Base-by-base conservation (phyloP, 2,797 vertebrate species). In the Sebastes vulpes region DNA sequence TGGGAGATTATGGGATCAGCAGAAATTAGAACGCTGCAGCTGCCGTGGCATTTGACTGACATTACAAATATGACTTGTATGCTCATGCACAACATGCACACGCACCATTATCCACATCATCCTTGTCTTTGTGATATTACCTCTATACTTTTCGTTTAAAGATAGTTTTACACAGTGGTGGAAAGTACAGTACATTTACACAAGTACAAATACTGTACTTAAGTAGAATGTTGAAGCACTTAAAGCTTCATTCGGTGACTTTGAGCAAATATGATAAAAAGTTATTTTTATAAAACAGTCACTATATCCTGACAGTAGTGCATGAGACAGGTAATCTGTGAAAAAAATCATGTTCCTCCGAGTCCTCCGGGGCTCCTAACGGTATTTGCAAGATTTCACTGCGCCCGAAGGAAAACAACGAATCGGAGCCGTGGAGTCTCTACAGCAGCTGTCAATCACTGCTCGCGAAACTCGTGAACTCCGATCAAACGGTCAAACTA, bases 1-100 rank as follows among this genome's bases (percentile, higher is more conserved):
- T 79, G 26, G 20, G 76, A 87, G 92, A 92, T 94, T 93, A 94
- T 81, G 23, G 83, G 89, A 92, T 94, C 85, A 92, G 54, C 71
- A 31, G 77, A 93, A 94, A 93, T 90, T 60, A 89, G 90, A 88
- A 75, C 86, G n/a, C 77, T 76, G 69, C 54, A 56, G 82, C 79
- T 84, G 81, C 48, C 3, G 16, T 69, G 81, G 85, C 79, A 81
- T 87, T 72, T 85, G 65, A 57, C 52, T 79, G 56, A 80, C 81
- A 68, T 86, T 74, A 64, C 20, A 83, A 81, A 83, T 73, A 38
- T 65, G 23, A 60, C 61, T 42, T 72, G 66, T 35, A 38, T 52
- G 38, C 59, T 64, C 16, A 21, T 6, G n/a, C 32, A 57, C 23
- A 60, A 65, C 12, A 48, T 10, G 14, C 9, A 32, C 48, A 14